Evolutionary conservation across 2,888 invertebrate genomes (phyloP).

Genomic region (Furcula furcula): DNA sequence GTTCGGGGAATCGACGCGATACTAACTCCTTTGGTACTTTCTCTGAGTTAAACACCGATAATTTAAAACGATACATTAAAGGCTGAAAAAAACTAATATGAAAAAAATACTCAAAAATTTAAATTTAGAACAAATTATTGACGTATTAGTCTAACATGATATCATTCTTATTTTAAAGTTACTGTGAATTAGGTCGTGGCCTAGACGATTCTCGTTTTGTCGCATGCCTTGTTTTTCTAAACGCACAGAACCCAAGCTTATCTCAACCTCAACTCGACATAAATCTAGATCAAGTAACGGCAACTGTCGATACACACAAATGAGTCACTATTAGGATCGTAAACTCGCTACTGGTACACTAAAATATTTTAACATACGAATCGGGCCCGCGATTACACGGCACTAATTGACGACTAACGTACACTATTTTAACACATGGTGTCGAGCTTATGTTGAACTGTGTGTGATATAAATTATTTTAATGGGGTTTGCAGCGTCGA

Average conservation of each 20-base stretch:
- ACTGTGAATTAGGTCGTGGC: slow-evolving; percentile 6
- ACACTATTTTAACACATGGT: slow-evolving; percentile 55
- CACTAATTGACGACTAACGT: slow-evolving; percentile 73
- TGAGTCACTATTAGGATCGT: slow-evolving; percentile 7
- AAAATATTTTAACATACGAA: slow-evolving; percentile 33
- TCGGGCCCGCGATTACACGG: slow-evolving; percentile 46
- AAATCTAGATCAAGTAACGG: slow-evolving; percentile 11
- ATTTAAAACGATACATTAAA: no score
- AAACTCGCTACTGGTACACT: slow-evolving; percentile 33
- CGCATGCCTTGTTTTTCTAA: slow-evolving; percentile 21
- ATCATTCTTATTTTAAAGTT: slow-evolving; percentile 5
- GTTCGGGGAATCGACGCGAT: no score
- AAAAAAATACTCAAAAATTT: no score
- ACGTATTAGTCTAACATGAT: no score
- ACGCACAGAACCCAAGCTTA: slow-evolving; percentile 15
- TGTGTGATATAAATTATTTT: slow-evolving; percentile 72
- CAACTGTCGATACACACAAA: slow-evolving; percentile 10
- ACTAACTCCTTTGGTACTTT: no score
- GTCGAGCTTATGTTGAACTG: slow-evolving; percentile 54
- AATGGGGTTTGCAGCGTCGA: slow-evolving; percentile 81
- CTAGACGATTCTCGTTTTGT: slow-evolving; percentile 19
- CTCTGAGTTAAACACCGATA: no score
- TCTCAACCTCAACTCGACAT: slow-evolving; percentile 11
- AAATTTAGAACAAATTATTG: no score
- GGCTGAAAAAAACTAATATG: no score